Conservation (phyloP, 2,888 invertebrate species). For the Psylliodes chrysocephalus region DNA sequence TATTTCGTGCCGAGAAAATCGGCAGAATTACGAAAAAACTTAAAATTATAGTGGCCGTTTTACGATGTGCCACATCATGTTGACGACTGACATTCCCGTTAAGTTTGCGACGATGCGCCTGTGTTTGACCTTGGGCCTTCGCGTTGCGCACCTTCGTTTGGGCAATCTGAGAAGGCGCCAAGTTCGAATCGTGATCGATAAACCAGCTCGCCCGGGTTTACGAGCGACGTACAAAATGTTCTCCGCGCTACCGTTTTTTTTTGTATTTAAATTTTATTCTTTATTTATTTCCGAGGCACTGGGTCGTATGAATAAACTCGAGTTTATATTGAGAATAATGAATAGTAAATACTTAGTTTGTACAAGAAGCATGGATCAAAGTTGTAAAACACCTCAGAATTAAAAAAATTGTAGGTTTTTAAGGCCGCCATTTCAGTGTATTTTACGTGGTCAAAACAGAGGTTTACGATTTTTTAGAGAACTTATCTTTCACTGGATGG, state of each 20-base stretch:
- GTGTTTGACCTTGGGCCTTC: constrained; percentile 47
- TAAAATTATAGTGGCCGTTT: constrained; percentile 64
- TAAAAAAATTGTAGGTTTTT: too few species aligned
- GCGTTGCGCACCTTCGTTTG: constrained; percentile 36
- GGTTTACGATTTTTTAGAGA: too few species aligned
- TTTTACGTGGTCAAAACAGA: too few species aligned
- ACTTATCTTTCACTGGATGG: too few species aligned
- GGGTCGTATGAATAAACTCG: too few species aligned
- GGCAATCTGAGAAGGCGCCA: constrained; percentile 39
- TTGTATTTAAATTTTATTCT: too few species aligned
- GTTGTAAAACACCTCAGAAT: too few species aligned
- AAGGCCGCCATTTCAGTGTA: too few species aligned
- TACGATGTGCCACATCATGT: constrained; percentile 67
- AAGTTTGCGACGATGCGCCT: constrained; percentile 50
- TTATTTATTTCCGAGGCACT: too few species aligned
- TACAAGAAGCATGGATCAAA: too few species aligned
- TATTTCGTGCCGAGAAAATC: constrained; percentile 61
- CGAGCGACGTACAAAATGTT: neutral
- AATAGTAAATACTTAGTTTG: too few species aligned
- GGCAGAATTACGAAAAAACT: constrained; percentile 61
- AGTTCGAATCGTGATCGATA: constrained; percentile 39
- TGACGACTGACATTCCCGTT: constrained; percentile 60
- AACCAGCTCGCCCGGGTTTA: neutral
- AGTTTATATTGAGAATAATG: too few species aligned
- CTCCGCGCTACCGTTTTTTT: neutral